phyloP scores from a whole-genome alignment of 2,888 invertebrate species.

The Ectemnius lituratus region DNA sequence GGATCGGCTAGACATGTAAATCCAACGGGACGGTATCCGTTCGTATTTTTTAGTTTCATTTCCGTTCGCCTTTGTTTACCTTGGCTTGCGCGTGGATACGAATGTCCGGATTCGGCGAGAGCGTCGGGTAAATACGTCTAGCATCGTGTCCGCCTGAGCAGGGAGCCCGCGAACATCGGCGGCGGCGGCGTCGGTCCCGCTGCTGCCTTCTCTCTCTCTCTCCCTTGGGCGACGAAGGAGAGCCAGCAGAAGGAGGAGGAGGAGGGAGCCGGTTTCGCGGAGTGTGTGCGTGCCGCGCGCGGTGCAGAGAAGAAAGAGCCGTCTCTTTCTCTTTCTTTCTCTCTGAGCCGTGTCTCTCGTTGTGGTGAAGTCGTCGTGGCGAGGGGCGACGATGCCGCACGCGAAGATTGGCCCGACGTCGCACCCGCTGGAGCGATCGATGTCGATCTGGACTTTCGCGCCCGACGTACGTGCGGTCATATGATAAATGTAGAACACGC shows the following conservation, averaged over 20 bases:
- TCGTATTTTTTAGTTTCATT: constrained; percentile 28
- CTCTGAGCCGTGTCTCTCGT: constrained; percentile 28
- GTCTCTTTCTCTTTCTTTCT: background rate
- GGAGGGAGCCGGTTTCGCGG: constrained; percentile 11
- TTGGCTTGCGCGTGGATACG: background rate
- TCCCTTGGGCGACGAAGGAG: background rate
- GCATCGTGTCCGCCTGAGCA: background rate
- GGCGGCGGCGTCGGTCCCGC: constrained; percentile 29
- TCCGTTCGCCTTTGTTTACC: constrained; percentile 19
- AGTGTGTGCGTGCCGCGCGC: background rate
- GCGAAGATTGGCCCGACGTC: constrained; percentile 48
- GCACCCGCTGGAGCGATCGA: constrained; percentile 45
- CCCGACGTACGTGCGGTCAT: constrained; percentile 58
- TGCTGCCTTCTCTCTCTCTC: background rate
- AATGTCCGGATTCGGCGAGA: too few relatives aligned
- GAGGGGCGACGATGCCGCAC: constrained; percentile 59
- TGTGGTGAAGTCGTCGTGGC: constrained; percentile 43
- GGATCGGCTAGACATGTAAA: constrained; percentile 44
- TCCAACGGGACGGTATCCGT: constrained; percentile 20
- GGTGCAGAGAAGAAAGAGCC: constrained; percentile 2
- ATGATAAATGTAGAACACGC: constrained; percentile 74
- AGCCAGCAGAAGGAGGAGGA: background rate
- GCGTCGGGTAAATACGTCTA: too few relatives aligned
- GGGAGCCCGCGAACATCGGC: background rate
- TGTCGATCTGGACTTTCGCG: constrained; percentile 51